These are phyloP conservation scores for Camponotus vicinus DNA, from an alignment of 1,140 invertebrate genomes.

Conservation along the genomic window DNA sequence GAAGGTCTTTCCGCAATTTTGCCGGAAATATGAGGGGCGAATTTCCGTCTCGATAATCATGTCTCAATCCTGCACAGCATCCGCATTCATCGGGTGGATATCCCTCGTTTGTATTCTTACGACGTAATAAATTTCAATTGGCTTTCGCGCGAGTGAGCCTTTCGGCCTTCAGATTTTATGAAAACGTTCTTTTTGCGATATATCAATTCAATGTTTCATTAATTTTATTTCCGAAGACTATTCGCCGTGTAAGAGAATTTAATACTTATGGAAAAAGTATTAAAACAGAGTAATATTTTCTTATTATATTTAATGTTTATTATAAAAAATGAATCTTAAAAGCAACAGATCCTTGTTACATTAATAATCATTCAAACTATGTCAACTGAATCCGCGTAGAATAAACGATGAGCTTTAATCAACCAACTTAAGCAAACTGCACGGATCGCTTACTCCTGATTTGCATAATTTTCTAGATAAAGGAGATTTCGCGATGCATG, in stretches of 20 bases:
- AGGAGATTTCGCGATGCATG: not conserved
- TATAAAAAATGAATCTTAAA: not conserved
- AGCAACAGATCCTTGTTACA: not conserved
- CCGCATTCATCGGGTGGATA: slow-evolving; percentile 2
- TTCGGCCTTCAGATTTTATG: not conserved
- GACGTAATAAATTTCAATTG: slow-evolving; percentile 47
- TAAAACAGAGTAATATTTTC: not conserved
- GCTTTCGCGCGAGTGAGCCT: slow-evolving; percentile 14
- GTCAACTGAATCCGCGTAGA: slow-evolving; percentile 7
- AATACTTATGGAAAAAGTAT: not conserved
- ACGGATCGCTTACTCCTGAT: not conserved
- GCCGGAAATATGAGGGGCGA: slow-evolving; percentile 20
- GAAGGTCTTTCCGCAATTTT: slow-evolving; percentile 49
- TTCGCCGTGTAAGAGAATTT: not conserved
- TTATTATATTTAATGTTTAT: not conserved
- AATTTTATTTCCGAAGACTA: slow-evolving; percentile 1
- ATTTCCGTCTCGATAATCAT: slow-evolving; percentile 47
- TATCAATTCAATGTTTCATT: slow-evolving; percentile 13
- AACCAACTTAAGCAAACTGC: slow-evolving; percentile 18
- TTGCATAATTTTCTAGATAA: slow-evolving; percentile 36
- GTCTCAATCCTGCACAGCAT: not conserved
- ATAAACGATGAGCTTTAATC: slow-evolving; percentile 22
- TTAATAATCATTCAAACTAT: slow-evolving; percentile 6
- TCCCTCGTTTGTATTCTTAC: slow-evolving; percentile 39
- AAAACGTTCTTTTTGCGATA: not conserved